Percentiles rank a stretch among this genome's conserved stretches.
phyloP scores from a whole-genome alignment of 2,113 vertebrate genomes.

The Peucedramus taeniatus region DNA sequence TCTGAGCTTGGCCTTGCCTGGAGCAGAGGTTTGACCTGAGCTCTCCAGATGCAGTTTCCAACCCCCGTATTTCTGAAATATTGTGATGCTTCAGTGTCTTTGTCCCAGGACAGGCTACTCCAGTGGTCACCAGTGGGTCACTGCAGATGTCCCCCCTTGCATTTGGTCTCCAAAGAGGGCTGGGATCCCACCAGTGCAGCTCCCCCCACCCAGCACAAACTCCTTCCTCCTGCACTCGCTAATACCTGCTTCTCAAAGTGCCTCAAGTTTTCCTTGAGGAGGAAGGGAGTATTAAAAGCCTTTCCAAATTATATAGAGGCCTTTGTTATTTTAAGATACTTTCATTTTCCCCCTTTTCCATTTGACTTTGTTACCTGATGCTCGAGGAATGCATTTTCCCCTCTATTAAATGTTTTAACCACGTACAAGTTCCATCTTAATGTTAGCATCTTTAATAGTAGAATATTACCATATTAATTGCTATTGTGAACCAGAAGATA shows the following conservation, averaged over 20 bases:
- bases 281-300: neutral
- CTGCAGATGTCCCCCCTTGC: neutral
- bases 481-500: conserved; percentile 74
- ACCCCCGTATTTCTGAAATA: rapidly evolving
- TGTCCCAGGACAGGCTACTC: neutral
- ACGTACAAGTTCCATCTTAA: conserved; percentile 61
- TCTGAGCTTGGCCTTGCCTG: neutral
- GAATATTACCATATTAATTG: conserved; percentile 77
- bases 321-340: conserved; percentile 44
- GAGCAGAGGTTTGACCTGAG: neutral
- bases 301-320: neutral
- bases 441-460: conserved; percentile 73
- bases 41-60: neutral
- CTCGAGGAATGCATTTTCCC: conserved; percentile 45
- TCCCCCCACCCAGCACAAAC: neutral
- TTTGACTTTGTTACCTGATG: conserved; percentile 69
- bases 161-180: neutral
- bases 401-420: conserved; percentile 70
- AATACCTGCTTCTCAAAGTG: neutral
- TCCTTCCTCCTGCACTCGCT: neutral
- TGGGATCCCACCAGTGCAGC: neutral
- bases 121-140: neutral
- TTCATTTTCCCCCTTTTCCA: neutral
- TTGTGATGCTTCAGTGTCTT: neutral
- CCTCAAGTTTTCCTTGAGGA: neutral